phyloP scores from a whole-genome alignment of 64 coral and sea anemone genomes.

The Trachythela sp. region DNA sequence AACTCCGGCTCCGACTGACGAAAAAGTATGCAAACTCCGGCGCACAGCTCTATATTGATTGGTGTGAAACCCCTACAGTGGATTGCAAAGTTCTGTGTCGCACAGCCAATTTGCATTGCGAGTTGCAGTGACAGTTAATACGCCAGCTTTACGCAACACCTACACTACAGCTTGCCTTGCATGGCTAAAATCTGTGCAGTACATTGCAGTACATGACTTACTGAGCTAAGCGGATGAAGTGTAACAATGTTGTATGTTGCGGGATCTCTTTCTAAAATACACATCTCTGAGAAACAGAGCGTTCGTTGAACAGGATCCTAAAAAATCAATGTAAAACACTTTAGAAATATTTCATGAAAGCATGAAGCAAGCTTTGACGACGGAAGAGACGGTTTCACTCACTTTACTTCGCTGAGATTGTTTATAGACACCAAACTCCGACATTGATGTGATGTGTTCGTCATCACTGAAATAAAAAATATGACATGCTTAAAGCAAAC shows the following conservation, averaged over 20 bases:
- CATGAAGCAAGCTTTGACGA: no score
- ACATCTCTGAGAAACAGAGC: constrained; percentile 88
- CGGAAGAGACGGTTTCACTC: no score
- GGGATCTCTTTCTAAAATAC: constrained; percentile 89
- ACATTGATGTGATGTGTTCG: constrained; percentile 81
- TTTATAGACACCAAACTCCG: constrained; percentile 97
- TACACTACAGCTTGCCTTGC: neutral
- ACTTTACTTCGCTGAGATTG: constrained; percentile 68
- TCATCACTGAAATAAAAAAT: constrained; percentile 74
- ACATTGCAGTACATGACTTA: no score
- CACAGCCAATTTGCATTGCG: no score
- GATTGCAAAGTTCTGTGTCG: no score
- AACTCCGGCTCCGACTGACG: no score
- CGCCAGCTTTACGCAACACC: no score
- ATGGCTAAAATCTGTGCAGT: no score
- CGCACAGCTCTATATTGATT: no score
- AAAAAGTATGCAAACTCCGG: no score
- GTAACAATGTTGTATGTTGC: constrained; percentile 90
- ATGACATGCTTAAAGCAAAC: neutral
- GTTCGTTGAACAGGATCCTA: constrained; percentile 83
- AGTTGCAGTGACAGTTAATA: no score
- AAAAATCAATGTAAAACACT: neutral
- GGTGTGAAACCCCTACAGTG: no score
- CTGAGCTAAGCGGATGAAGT: constrained; percentile 76
- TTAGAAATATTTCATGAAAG: neutral